Evolutionary conservation across 2,113 vertebrate genomes (phyloP).

Genomic region (Chroicocephalus ridibundus): DNA sequence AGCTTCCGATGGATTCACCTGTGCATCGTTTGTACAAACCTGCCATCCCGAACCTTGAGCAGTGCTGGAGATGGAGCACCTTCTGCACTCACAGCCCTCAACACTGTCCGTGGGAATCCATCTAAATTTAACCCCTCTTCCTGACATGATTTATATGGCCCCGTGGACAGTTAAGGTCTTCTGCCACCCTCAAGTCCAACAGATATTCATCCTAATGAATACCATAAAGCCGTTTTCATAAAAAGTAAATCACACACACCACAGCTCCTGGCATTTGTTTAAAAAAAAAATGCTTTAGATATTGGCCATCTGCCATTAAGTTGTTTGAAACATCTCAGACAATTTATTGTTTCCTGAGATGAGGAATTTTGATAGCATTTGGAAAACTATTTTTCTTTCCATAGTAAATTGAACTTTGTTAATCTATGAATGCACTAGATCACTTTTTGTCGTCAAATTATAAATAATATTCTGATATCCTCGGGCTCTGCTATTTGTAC

Average conservation of each 20-base stretch:
- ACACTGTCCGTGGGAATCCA: neutral
- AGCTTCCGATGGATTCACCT: rapidly evolving
- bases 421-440: neutral
- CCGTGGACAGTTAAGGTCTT: neutral
- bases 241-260: neutral
- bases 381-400: constrained; percentile 11
- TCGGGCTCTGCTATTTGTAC: neutral
- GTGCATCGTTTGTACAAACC: neutral
- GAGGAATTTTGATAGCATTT: neutral
- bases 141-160: neutral
- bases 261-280: neutral
- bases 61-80: neutral
- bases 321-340: neutral
- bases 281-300: neutral
- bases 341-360: neutral
- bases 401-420: neutral
- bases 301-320: neutral
- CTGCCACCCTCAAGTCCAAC: neutral
- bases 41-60: neutral
- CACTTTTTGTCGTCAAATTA: neutral
- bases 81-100: neutral
- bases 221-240: neutral
- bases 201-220: neutral
- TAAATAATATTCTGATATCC: neutral
- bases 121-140: neutral